phyloP scores from a whole-genome alignment of 1,140 invertebrate species.

The Diachasma alloeum region DNA sequence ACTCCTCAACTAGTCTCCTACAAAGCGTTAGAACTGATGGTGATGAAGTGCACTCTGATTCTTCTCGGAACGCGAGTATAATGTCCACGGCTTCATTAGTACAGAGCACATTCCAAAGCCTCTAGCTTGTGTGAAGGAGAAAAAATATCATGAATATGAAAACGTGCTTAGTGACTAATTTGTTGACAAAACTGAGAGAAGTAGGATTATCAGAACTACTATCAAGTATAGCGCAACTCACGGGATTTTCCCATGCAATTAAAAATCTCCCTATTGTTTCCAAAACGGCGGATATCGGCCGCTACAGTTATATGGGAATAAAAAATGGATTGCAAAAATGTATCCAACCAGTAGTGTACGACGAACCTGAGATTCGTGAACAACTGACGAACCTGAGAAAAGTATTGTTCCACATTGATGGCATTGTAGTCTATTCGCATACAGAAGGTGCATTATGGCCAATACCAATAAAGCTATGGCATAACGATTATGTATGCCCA shows the following conservation, averaged over 20 bases:
- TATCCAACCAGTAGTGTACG: not conserved
- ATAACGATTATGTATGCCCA: constrained; percentile 14
- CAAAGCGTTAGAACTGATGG: not conserved
- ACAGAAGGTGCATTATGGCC: constrained; percentile 20
- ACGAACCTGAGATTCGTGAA: not conserved
- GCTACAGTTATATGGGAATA: not conserved
- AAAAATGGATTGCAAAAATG: not conserved
- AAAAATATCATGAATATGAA: not conserved
- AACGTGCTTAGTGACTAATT: not conserved
- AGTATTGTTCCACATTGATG: constrained; percentile 22
- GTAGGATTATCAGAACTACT: not conserved
- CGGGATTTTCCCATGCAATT: not conserved
- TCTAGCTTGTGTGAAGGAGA: not conserved
- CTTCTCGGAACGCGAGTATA: not conserved
- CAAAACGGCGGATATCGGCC: not conserved
- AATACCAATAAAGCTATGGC: constrained; percentile 16
- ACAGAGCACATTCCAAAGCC: not conserved
- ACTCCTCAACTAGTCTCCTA: not conserved
- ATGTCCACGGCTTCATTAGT: not conserved
- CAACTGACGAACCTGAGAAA: too few species aligned
- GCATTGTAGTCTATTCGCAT: not conserved
- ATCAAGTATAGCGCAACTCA: not conserved
- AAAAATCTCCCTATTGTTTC: not conserved
- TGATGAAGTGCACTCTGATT: not conserved
- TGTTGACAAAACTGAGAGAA: not conserved